Evolutionary conservation across 2,797 vertebrate species (phyloP).

Genomic region (Adelosebastes latens): DNA sequence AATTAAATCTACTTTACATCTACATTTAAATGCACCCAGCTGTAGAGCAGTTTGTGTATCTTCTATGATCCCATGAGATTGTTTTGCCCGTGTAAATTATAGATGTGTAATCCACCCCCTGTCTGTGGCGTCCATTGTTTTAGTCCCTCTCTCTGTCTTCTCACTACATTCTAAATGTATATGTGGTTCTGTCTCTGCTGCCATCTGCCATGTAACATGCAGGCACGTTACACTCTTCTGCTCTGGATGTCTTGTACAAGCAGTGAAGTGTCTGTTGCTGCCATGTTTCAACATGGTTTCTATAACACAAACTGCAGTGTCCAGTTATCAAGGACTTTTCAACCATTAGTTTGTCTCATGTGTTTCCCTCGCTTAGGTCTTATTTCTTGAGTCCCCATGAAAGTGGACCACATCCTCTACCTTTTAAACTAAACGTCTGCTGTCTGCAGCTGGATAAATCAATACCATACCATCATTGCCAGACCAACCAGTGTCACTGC

Average conservation of each 20-base stretch:
- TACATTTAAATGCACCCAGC: slow-evolving; percentile 27
- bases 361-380: background rate
- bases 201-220: background rate
- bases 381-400: background rate
- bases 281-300: background rate
- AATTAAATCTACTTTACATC: slow-evolving; percentile 50
- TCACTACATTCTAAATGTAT: background rate
- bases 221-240: background rate
- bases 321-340: background rate
- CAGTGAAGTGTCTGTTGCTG: background rate
- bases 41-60: slow-evolving; percentile 12
- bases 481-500: slow-evolving; percentile 28
- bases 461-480: slow-evolving; percentile 20
- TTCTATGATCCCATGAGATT: background rate
- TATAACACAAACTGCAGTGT: background rate
- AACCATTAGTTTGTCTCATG: background rate
- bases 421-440: slow-evolving; percentile 23
- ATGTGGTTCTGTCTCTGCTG: background rate
- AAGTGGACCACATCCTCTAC: background rate
- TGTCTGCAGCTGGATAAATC: slow-evolving; percentile 29
- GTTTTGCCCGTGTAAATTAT: slow-evolving; percentile 8
- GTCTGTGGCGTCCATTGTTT: background rate
- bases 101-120: slow-evolving; percentile 8
- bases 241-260: background rate
- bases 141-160: background rate